A percentile compares a stretch with the other conserved stretches of the same genome.
Evolutionary conservation across 1,140 invertebrate species (phyloP).

Genomic region (Lepidotrigona ventralis): DNA sequence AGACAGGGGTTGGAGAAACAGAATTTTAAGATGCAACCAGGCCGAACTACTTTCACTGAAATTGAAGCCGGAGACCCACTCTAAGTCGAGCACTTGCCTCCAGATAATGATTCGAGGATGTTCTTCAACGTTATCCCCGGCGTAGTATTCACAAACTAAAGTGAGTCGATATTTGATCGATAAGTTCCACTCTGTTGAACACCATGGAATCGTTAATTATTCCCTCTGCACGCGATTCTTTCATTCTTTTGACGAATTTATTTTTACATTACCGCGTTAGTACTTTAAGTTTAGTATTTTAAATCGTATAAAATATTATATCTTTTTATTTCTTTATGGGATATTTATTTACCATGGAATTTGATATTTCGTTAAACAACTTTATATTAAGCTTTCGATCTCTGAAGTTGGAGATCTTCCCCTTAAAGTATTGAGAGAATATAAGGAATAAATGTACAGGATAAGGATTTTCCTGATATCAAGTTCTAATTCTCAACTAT

Average conservation of each 20-base stretch:
- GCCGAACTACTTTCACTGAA: constrained; percentile 15
- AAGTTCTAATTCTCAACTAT: no score
- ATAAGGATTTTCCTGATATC: no score
- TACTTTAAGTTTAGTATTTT: not conserved
- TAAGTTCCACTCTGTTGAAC: constrained; percentile 26
- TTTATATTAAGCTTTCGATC: no score
- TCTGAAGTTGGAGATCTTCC: no score
- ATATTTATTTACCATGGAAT: not conserved
- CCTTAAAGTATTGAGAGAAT: no score
- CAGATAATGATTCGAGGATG: constrained; percentile 35
- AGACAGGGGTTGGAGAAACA: not conserved
- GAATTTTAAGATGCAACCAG: constrained; percentile 33
- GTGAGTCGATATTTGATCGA: constrained; percentile 56
- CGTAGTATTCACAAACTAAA: constrained; percentile 4
- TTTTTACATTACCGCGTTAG: not conserved
- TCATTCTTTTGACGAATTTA: not conserved
- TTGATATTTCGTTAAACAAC: no score
- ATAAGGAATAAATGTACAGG: no score
- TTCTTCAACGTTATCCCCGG: constrained; percentile 21
- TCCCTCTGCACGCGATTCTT: no score
- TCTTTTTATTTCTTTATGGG: not conserved
- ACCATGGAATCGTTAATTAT: not conserved
- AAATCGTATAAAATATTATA: not conserved
- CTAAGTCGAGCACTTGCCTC: not conserved
- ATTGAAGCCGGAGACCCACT: constrained; percentile 20